Conservation (phyloP, 2,797 vertebrate species). For the Urosaurus nigricauda region DNA sequence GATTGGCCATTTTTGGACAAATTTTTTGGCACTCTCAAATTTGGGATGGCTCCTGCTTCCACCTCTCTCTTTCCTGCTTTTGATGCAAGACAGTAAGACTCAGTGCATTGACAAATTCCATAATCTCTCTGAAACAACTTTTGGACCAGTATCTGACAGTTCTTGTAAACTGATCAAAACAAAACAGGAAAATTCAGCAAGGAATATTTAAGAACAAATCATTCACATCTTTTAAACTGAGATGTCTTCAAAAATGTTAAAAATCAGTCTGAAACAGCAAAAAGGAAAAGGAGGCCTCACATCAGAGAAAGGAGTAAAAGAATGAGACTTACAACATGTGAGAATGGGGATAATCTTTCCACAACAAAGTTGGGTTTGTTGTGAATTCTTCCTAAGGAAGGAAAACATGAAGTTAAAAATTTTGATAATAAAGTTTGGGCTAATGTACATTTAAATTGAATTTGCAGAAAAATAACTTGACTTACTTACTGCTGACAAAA, state of each 20-base stretch:
- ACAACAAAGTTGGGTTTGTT: conserved; percentile 85
- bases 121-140: neutral
- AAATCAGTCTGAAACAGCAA: neutral
- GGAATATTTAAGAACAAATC: neutral
- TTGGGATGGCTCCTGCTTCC: no score
- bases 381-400: conserved; percentile 84
- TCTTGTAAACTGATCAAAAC: conserved; percentile 2
- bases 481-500: conserved; percentile 84
- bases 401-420: conserved; percentile 31
- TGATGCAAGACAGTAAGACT: neutral
- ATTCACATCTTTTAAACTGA: neutral
- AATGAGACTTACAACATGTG: conserved; percentile 85
- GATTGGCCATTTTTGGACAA: no score
- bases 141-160: neutral
- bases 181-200: neutral
- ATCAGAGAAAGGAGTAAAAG: conserved; percentile 38
- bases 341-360: conserved; percentile 86
- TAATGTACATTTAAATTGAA: conserved; percentile 23
- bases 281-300: neutral
- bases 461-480: conserved; percentile 35
- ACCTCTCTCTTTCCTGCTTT: neutral
- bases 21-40: no score
- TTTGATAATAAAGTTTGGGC: conserved; percentile 23
- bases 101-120: neutral
- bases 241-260: neutral